Conservation (phyloP, 2,797 vertebrate genomes). For the Cyclopterus lumpus region DNA sequence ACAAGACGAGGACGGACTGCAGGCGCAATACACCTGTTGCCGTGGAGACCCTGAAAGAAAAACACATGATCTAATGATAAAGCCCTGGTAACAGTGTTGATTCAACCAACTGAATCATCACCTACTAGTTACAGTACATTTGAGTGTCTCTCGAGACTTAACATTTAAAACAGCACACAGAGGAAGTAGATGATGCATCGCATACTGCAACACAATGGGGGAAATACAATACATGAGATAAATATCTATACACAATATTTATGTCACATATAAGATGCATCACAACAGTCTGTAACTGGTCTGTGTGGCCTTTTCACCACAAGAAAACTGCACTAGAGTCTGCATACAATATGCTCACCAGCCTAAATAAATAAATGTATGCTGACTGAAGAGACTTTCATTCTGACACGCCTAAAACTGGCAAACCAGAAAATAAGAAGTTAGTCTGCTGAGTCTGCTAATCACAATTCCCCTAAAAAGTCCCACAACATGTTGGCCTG, state of each 20-base stretch:
- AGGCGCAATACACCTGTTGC: slow-evolving; percentile 20
- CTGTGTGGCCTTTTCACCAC: background rate
- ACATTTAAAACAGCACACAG: slow-evolving; percentile 12
- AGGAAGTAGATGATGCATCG: background rate
- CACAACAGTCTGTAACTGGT: background rate
- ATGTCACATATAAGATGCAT: background rate
- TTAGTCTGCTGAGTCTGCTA: background rate
- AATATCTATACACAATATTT: background rate
- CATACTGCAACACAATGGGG: background rate
- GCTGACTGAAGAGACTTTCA: slow-evolving; percentile 10
- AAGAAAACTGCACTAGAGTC: slow-evolving; percentile 13
- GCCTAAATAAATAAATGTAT: slow-evolving; percentile 10
- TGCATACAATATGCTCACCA: background rate
- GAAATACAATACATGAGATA: background rate
- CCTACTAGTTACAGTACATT: slow-evolving; percentile 5
- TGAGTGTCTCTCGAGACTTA: background rate
- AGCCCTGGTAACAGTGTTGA: background rate
- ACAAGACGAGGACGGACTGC: slow-evolving; percentile 32
- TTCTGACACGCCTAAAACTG: slow-evolving; percentile 18
- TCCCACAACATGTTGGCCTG: background rate
- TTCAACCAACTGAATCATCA: slow-evolving; percentile 12
- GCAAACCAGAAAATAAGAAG: slow-evolving; percentile 41
- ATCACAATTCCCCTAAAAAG: background rate
- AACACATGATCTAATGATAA: slow-evolving; percentile 13
- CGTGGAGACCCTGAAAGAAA: slow-evolving; percentile 65